These are phyloP conservation scores for Camponotus pennsylvanicus DNA, from an alignment of 1,140 invertebrate genomes.

Conservation along the genomic window DNA sequence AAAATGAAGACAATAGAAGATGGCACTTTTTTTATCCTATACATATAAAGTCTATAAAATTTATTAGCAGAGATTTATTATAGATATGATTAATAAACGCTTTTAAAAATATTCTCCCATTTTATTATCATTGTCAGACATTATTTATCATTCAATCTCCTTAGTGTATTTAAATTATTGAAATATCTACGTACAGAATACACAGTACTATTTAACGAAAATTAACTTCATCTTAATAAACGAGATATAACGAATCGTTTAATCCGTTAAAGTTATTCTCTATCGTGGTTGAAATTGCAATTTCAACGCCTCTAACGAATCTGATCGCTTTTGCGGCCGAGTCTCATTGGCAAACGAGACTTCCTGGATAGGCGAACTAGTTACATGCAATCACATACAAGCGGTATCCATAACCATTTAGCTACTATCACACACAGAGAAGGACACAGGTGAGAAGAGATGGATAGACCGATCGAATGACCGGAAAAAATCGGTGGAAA, in stretches of 20 bases:
- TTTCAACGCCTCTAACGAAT: constrained; percentile 49
- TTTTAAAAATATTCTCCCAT: background rate
- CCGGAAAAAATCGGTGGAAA: constrained; percentile 54
- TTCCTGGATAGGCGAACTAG: constrained; percentile 64
- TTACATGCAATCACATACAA: constrained; percentile 66
- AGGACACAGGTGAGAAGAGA: constrained; percentile 58
- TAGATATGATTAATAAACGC: background rate
- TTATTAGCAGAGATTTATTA: background rate
- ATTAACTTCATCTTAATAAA: constrained; percentile 5
- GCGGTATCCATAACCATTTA: constrained; percentile 53
- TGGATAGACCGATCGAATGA: constrained; percentile 35
- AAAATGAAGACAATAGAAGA: background rate
- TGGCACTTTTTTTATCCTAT: background rate
- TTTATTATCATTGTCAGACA: background rate
- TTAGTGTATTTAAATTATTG: background rate
- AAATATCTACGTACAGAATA: background rate
- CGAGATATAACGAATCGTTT: constrained; percentile 19
- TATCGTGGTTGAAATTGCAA: constrained; percentile 2
- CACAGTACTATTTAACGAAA: background rate
- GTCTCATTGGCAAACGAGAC: constrained; percentile 49
- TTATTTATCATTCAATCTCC: background rate
- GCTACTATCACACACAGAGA: constrained; percentile 11
- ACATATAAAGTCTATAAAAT: background rate
- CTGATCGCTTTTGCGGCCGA: constrained; percentile 43
- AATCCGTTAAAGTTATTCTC: constrained; percentile 44